Evolutionary conservation across 2,888 invertebrate species (phyloP), one percentile per base, ranked within the genome.

Genomic region (Ectemnius lituratus): DNA sequence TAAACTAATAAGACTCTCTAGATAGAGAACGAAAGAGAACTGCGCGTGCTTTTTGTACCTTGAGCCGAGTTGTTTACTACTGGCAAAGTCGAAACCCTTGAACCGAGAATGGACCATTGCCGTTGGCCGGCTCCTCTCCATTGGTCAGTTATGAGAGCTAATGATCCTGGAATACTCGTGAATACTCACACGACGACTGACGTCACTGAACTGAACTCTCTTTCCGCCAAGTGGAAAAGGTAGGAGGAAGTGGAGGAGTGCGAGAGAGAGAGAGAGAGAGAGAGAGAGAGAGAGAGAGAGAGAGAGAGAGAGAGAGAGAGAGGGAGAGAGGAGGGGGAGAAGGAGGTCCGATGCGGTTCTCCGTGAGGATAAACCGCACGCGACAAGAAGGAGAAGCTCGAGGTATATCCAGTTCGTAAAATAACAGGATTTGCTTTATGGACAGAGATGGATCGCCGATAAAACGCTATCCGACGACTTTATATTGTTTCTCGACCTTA

Each of bases 391-490:
- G 65, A 23, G 62, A 67, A 67, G 52, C 68, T 47, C 58, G 6
- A 18, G 57, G 57, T 23, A 49, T 47, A 16, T 18, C 27, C 23
- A 45, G 59, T 70, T 52, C 57, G 65, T 27, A 61, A 75, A 77
- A 70, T 63, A 67, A 70, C 67, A 66, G 62, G 67, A 76, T 70
- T 76, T 45, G 63, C 67, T 76, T 70, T 60, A 61, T 61, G 63
- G 67, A 75, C 77, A 46, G 60, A 69, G 66, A 65, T 64, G 61
- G 61, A 76, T 71, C 62, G 72, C n/a, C 70, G 64, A 64, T 67
- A 67, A 71, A 74, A 67, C 70, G 66, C 66, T 65, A 46, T 59
- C 16, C 60, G 63, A 28, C 14, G 16, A n/a, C 16, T 28, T 28
- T n/a, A n/a, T 18, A 28, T 63, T 63, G 27, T 56, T 56, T 28